phyloP scores from a whole-genome alignment of 2,888 invertebrate species.

The Apamea crenata region DNA sequence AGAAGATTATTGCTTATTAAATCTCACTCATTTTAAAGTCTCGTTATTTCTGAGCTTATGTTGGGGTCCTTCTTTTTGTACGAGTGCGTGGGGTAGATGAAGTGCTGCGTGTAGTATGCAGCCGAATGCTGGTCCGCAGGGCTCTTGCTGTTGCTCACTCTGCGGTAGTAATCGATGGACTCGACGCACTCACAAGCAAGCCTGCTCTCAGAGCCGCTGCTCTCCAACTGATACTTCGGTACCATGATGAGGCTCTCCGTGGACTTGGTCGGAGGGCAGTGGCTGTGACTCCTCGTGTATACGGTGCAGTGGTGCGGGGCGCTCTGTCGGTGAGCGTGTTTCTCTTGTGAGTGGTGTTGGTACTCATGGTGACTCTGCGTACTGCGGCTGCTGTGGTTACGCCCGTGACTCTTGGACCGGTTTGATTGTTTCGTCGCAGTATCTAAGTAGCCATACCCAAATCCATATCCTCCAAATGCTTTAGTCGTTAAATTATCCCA shows the following conservation, averaged over 20 bases:
- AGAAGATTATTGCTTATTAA: conserved; percentile 50
- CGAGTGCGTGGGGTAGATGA: conserved; percentile 87
- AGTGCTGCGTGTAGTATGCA: conserved; percentile 86
- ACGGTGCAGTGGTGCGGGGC: conserved; percentile 86
- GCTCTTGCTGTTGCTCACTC: conserved; percentile 79
- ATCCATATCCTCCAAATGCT: conserved; percentile 96
- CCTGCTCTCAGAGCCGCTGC: conserved; percentile 92
- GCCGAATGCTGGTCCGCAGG: conserved; percentile 80
- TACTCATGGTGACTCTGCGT: conserved; percentile 90
- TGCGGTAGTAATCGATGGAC: conserved; percentile 83
- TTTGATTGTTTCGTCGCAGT: conserved; percentile 87
- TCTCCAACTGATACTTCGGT: conserved; percentile 91
- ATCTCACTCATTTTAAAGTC: conserved; percentile 84
- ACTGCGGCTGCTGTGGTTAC: conserved; percentile 91
- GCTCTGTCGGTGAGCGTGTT: conserved; percentile 87
- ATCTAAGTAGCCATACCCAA: conserved; percentile 96
- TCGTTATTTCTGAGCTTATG: conserved; percentile 93
- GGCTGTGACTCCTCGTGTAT: conserved; percentile 87
- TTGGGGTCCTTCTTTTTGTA: conserved; percentile 89
- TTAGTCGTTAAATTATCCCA: conserved; percentile 97
- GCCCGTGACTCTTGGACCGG: conserved; percentile 86
- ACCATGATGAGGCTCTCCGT: conserved; percentile 94
- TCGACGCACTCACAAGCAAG: conserved; percentile 93
- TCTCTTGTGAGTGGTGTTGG: conserved; percentile 83
- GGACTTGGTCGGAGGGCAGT: conserved; percentile 93